Percentiles rank a stretch among this genome's conserved stretches.
These are phyloP conservation scores for Proterorhinus semilunaris DNA, from an alignment of 2,113 vertebrate genomes.

Conservation along the genomic window DNA sequence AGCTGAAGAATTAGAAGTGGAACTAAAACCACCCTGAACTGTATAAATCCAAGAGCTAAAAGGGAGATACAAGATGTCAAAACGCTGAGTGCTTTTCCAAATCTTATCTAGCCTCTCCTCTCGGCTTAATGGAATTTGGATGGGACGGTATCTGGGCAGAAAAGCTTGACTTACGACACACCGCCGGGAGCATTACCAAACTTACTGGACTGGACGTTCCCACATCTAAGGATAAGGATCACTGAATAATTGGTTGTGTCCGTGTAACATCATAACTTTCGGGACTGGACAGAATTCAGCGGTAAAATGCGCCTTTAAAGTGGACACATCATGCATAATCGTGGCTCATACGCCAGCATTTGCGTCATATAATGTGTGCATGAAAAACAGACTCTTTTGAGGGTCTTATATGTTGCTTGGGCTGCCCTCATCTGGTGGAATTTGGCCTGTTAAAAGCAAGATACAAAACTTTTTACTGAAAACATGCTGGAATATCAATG, in stretches of 20 bases:
- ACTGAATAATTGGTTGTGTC: constrained; percentile 62
- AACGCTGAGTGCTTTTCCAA: constrained; percentile 60
- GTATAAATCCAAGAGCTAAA: constrained; percentile 36
- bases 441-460: no score
- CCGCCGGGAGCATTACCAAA: constrained; percentile 60
- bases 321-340: no score
- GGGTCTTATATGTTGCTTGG: no score
- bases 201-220: constrained; percentile 61
- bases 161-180: constrained; percentile 63
- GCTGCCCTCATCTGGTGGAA: no score
- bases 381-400: no score
- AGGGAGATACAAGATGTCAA: constrained; percentile 50
- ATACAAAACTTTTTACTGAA: no score
- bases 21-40: constrained; percentile 32
- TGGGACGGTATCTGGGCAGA: constrained; percentile 60
- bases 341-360: no score
- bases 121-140: constrained; percentile 64
- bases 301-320: no score
- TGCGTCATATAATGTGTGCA: no score
- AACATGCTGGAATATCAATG: no score
- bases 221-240: constrained; percentile 49
- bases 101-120: constrained; percentile 50
- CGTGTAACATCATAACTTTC: no score
- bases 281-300: no score
- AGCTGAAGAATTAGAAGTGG: constrained; percentile 60